A percentile compares a stretch with the other conserved stretches of the same genome.
These are phyloP conservation scores for Psittacula derbiana DNA, from an alignment of 2,797 vertebrate genomes.

Conservation along the genomic window DNA sequence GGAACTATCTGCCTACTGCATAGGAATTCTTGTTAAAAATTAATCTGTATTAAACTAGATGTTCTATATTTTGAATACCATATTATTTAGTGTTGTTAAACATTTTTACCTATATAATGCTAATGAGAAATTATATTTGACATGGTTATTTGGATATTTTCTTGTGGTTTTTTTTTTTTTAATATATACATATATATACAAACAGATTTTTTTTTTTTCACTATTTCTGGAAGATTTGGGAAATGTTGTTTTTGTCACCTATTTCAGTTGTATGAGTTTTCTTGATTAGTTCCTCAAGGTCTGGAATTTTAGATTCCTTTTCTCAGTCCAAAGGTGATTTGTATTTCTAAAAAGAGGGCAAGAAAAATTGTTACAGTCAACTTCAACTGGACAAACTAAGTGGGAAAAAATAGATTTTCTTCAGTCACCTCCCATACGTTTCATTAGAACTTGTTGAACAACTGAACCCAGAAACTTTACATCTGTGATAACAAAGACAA, in stretches of 20 bases:
- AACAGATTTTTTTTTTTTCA: background rate
- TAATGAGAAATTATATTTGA: conserved; percentile 67
- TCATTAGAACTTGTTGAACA: background rate
- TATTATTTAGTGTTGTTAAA: conserved; percentile 85
- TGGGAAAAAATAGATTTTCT: background rate
- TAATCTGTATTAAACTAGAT: conserved; percentile 80
- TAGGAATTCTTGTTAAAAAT: conserved; percentile 83
- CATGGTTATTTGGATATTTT: conserved; percentile 41
- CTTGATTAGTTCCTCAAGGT: conserved; percentile 13
- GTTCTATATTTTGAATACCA: conserved; percentile 85
- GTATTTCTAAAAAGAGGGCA: background rate
- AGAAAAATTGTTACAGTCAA: background rate
- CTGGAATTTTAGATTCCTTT: conserved; percentile 17
- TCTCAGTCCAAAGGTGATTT: background rate
- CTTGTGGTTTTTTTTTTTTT: conserved; percentile 1
- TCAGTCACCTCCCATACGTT: background rate
- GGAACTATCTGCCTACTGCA: conserved; percentile 88
- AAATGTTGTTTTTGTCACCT: conserved; percentile 34
- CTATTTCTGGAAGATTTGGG: background rate
- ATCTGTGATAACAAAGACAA: background rate
- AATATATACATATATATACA: background rate
- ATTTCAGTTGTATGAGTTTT: conserved; percentile 35
- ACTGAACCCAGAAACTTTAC: background rate
- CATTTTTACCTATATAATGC: conserved; percentile 63
- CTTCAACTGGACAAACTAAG: background rate